These are phyloP conservation scores for Oreortyx pictus DNA, from an alignment of 2,797 vertebrate genomes.

Conservation along the genomic window DNA sequence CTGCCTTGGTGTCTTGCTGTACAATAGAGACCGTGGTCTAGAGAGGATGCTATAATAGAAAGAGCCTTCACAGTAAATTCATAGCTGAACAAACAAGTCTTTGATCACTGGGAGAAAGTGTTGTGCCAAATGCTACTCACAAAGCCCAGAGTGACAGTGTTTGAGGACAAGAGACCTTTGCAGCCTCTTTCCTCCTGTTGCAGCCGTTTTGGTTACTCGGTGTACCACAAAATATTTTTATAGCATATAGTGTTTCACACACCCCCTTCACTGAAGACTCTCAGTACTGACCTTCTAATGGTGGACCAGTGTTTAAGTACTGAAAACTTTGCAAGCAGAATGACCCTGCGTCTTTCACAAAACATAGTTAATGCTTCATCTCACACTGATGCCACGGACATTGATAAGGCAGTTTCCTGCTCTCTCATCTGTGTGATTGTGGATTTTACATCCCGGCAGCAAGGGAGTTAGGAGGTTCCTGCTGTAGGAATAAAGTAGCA, in stretches of 20 bases:
- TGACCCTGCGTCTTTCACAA: background rate
- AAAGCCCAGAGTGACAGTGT: background rate
- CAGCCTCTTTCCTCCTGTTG: background rate
- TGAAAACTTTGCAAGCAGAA: background rate
- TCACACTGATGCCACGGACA: background rate
- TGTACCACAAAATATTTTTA: background rate
- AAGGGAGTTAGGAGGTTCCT: background rate
- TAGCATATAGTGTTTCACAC: background rate
- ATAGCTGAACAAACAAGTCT: background rate
- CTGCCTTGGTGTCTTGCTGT: rapidly evolving
- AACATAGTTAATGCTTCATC: background rate
- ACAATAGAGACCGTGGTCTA: background rate
- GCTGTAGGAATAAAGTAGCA: background rate
- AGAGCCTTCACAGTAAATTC: background rate
- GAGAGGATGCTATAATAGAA: background rate
- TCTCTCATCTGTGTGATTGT: background rate
- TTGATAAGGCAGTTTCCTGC: background rate
- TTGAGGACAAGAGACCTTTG: background rate
- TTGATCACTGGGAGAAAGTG: background rate
- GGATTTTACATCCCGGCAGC: background rate
- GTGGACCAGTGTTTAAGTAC: background rate
- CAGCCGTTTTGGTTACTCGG: background rate
- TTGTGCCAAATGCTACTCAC: background rate
- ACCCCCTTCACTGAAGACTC: background rate
- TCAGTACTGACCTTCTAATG: background rate